Base-by-base conservation (phyloP, 1,140 invertebrate species). In the Drosophila tsacasi region DNA sequence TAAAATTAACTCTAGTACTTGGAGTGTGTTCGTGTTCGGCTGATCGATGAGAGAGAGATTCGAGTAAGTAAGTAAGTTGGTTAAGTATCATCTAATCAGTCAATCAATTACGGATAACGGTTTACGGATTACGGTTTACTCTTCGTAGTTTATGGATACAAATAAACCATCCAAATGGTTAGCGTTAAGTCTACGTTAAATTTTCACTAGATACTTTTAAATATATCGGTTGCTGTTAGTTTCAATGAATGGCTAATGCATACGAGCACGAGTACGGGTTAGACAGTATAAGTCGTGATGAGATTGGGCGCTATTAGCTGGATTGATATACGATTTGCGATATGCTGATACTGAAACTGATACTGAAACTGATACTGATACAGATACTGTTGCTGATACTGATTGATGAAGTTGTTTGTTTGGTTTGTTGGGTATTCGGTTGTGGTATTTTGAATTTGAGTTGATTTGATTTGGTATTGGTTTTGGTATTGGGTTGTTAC, bases 311-410 rank as follows among this genome's bases (percentile, higher is more conserved):
- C 57, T 59, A 32, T 63, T 75, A 57, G 57, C 63, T 82, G 68
- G 57, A 61, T 81, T 81, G 62, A 83, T 61, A 74, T 83, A 82
- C 67, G 74, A 81, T 62, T 69, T 66, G 63, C 81, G 80, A 83
- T 78, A 66, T 75, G 46, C 67, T 63, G 63, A 80, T 74, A 77
- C 63, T 76, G 74, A 47, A 64, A 69, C 35, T 58, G 68, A 72
- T 69, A 71, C 30, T 46, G 58, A 50, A 61, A 52, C 39, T 25
- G 39, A 65, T 63, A 52, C 47, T 27, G 44, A 25, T 64, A 52
- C 30, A 44, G 69, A 58, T 66, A 60, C 55, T 68, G 65, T n/a
- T 52, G 32, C 7, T 67, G 62, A 55, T 71, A 66, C 35, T 64
- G 62, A 65, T 66, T 35, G 66, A 69, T 69, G 66, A 52, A 68